A percentile compares a stretch with the other conserved stretches of the same genome.
Evolutionary conservation across 1,140 invertebrate genomes (phyloP).

Genomic region (Paracyclopina nana): DNA sequence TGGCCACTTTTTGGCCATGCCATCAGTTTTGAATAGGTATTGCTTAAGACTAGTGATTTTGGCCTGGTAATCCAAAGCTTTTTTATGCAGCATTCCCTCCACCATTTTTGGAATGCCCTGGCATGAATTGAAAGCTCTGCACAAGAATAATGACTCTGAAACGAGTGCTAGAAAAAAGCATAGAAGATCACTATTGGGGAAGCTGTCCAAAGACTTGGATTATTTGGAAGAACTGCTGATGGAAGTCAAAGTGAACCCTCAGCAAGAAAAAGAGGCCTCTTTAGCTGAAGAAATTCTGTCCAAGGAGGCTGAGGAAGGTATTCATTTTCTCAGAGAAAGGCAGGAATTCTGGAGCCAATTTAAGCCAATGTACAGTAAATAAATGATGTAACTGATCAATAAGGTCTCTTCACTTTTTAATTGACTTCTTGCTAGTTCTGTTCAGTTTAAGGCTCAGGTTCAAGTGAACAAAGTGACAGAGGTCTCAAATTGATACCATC

Average conservation of each 20-base stretch:
- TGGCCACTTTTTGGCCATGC: background rate
- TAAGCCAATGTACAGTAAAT: background rate
- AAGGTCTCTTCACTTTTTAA: no score
- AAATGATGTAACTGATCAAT: no score
- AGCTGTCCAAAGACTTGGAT: background rate
- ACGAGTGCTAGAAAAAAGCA: background rate
- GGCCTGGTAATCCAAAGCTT: background rate
- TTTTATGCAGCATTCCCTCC: background rate
- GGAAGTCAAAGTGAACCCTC: background rate
- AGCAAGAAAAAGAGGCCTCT: background rate
- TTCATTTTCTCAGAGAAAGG: background rate
- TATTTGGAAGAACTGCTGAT: background rate
- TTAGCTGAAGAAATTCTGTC: background rate
- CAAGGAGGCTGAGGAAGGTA: background rate
- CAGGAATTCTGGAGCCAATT: conserved; percentile 1
- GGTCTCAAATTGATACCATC: no score
- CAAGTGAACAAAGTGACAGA: no score
- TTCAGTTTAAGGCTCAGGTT: no score
- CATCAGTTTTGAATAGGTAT: background rate
- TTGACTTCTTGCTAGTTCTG: no score
- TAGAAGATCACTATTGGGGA: background rate
- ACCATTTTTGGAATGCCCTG: background rate
- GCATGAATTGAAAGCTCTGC: background rate
- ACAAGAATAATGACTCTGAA: background rate
- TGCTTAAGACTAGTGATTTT: background rate